Evolutionary conservation across 2,888 invertebrate genomes (phyloP), one percentile per base, ranked within the genome.

Genomic region (Hololepta plana): DNA sequence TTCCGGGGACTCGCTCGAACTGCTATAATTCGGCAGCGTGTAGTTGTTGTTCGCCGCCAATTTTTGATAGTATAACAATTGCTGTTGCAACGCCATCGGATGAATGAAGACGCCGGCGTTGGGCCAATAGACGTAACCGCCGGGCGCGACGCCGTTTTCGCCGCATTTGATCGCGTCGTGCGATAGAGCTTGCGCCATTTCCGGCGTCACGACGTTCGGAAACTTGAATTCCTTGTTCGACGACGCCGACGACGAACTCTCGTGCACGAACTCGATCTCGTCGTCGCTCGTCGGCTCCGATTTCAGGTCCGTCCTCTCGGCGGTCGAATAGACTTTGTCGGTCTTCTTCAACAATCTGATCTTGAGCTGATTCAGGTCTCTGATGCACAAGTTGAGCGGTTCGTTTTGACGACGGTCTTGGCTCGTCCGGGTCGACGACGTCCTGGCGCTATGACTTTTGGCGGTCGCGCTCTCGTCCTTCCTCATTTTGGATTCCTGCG

Each of bases 381-480:
- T 59, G 30, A 85, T 66, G 46, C 85, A 87, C 3, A 87, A 62
- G 53, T 87, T 87, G 4, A 87, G 55, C 0, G 85, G 85, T 43
- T 84, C 80, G 25, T 76, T 72, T 38, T 65, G 62, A n/a, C n/a
- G n/a, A n/a, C n/a, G n/a, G n/a, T n/a, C n/a, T n/a, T n/a, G n/a
- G 52, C 3, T 56, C 55, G n/a, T n/a, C n/a, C n/a, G n/a, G n/a
- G n/a, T n/a, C n/a, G 13, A 8, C 1, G 20, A 7, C 14, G 20
- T 16, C 8, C 14, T 23, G 16, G 24, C 14, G 9, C 15, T 4
- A 10, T n/a, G 13, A 8, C 6, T 8, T 20, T 20, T 20, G 9
- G 8, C 21, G 21, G 9, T 20, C n/a, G n/a, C n/a, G n/a, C n/a
- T n/a, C n/a, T n/a, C n/a, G n/a, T n/a, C n/a, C n/a, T n/a, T 21